phyloP scores from a whole-genome alignment of 2,113 vertebrate species.

The Corythaixoides concolor region DNA sequence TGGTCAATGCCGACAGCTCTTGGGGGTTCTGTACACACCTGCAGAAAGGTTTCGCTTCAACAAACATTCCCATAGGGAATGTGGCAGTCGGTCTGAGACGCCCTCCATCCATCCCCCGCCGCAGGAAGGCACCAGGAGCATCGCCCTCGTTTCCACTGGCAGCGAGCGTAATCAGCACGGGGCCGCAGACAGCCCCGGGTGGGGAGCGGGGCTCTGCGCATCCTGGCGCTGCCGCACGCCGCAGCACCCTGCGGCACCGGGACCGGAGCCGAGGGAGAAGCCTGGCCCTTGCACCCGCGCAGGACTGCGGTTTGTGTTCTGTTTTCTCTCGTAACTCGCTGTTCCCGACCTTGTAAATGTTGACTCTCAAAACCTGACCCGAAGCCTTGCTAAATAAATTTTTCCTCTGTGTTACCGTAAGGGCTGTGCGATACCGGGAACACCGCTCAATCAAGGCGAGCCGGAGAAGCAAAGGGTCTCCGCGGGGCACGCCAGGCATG shows the following conservation, averaged over 20 bases:
- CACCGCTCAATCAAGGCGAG: fast-evolving
- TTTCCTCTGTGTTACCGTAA: not conserved
- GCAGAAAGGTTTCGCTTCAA: not conserved
- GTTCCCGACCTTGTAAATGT: not conserved
- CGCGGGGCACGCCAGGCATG: not conserved
- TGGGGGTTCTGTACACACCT: fast-evolving
- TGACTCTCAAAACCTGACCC: conserved; percentile 19
- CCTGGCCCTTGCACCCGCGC: fast-evolving
- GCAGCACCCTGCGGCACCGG: fast-evolving
- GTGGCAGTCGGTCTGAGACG: not conserved
- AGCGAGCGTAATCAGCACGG: fast-evolving
- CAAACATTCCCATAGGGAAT: not conserved
- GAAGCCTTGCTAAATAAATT: not conserved
- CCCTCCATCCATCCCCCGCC: not conserved
- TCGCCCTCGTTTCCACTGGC: not conserved
- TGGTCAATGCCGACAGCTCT: not conserved
- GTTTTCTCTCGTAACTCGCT: not conserved
- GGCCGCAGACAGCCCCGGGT: not conserved
- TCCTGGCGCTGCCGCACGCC: fast-evolving
- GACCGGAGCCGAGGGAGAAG: fast-evolving
- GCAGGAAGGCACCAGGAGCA: fast-evolving
- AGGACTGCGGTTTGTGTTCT: not conserved
- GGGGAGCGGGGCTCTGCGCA: not conserved
- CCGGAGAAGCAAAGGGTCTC: not conserved
- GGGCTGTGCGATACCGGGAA: not conserved